Evolutionary conservation across 2,113 vertebrate species (phyloP), one percentile per base, ranked within the genome.

Genomic region (Formicarius rufipectus): DNA sequence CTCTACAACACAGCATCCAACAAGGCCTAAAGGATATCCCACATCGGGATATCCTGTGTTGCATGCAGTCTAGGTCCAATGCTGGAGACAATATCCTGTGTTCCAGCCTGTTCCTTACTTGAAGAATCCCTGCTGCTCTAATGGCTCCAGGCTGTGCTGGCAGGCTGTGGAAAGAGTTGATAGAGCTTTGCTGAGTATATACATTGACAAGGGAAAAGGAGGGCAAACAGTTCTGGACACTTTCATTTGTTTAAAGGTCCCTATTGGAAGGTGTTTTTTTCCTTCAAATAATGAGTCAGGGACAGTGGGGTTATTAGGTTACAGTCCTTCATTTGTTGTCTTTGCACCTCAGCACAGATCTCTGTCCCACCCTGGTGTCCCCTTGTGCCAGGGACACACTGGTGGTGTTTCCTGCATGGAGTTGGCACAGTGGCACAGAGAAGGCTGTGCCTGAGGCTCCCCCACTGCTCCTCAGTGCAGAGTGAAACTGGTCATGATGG

Each of bases 91-190:
- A 25, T 31, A 13, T 28, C 11, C 11, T 4, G 4, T 30, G 37
- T 71, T 81, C 50, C 39, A 80, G 20, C 4, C 8, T 73, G 14
- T n/a, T 40, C 21, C 14, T 74, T 28, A 14, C 5, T 14, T 68
- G 1, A 0, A 5, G 9, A 10, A 6, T 69, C 55, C 15, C 16
- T 47, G n/a, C 6, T 45, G 7, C 12, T 55, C 28, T 39, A 40
- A 14, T 11, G 6, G 10, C 20, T 84, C 18, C 14, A n/a, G 19
- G 7, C 7, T 19, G 16, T 53, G 42, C 62, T 59, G 16, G 7
- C 35, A n/a, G 25, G 21, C 27, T 59, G 37, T 45, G 60, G 63
- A 55, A 59, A 40, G 9, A 45, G 12, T 56, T 58, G 6, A 3
- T 66, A 6, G 4, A 21, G 31, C 76, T 92, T 55, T 50, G 5